phyloP scores from a whole-genome alignment of 2,888 invertebrate species.

The Sinotaia quadrata region DNA sequence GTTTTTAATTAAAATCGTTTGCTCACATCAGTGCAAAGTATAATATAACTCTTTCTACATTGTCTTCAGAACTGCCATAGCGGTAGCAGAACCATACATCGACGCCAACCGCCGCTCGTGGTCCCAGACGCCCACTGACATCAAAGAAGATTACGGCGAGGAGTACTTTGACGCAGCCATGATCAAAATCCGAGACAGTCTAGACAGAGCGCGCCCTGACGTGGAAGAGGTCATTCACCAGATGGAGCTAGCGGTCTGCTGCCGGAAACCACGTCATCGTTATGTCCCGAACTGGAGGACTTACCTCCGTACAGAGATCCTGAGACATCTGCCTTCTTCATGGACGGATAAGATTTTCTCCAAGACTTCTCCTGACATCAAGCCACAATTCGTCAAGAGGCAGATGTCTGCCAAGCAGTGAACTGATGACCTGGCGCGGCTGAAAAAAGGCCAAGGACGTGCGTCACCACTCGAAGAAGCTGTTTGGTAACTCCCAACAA shows the following conservation, averaged over 20 bases:
- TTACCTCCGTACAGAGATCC: constrained; percentile 51
- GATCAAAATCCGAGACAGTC: constrained; percentile 49
- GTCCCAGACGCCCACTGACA: constrained; percentile 63
- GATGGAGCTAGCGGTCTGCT: constrained; percentile 58
- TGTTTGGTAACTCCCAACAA: too few relatives aligned
- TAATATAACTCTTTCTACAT: too few relatives aligned
- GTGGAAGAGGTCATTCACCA: constrained; percentile 55
- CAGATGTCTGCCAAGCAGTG: constrained; percentile 8
- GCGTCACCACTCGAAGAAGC: not conserved
- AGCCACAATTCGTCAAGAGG: constrained; percentile 4
- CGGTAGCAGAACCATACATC: constrained; percentile 49
- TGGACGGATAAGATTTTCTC: constrained; percentile 56
- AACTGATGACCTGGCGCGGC: not conserved
- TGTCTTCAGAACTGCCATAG: constrained; percentile 57
- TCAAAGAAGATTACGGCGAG: constrained; percentile 64
- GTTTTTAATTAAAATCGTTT: too few relatives aligned
- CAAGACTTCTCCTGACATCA: constrained; percentile 10
- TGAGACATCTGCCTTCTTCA: constrained; percentile 51
- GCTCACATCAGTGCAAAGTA: too few relatives aligned
- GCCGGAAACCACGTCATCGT: constrained; percentile 50
- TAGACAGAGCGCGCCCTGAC: constrained; percentile 58
- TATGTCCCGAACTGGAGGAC: constrained; percentile 61
- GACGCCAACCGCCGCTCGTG: constrained; percentile 57
- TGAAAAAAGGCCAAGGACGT: not conserved
- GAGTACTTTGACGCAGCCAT: constrained; percentile 64